Evolutionary conservation across 2,888 invertebrate genomes (phyloP), one percentile per base, ranked within the genome.

Genomic region (Agrypnus murinus): DNA sequence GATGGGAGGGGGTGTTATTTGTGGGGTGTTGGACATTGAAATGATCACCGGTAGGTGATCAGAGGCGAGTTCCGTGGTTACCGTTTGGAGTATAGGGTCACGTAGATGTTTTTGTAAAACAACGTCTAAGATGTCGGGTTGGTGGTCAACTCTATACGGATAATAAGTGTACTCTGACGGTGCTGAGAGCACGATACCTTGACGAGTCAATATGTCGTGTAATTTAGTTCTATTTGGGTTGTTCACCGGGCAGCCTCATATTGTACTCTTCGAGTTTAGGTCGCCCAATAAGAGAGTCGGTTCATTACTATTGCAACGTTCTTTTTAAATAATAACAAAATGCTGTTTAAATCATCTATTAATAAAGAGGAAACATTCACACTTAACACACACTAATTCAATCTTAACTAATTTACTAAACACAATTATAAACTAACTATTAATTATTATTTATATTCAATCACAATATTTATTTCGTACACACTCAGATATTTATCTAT

Each of bases 121-220:
- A 12, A n/a, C 15, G 25, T 25, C 25, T 15, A 53, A 15, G 9
- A 53, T 53, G n/a, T 53, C 31, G 8, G 53, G 12, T 34, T 53
- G 32, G 6, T 25, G 31, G 34, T 53, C 53, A 10, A 10, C n/a
- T 53, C 12, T 4, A 14, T 53, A 53, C 12, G 53, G 53, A 53
- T 53, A 53, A 12, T 53, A 53, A 2, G 53, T 53, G 15, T 53
- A 34, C 15, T 53, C 31, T n/a, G n/a, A n/a, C n/a, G 50, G 50
- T 50, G 50, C 50, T 31, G 2, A 5, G 9, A 50, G 5, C 1
- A 10, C n/a, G 9, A 50, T 3, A 5, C 19, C 50, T 9, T 50
- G 31, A 9, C 10, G 7, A 7, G 25, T 7, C 25, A 15, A 15
- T 14, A 17, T 9, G 15, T 4, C 48, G 3, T 48, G 3, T 8